Evolutionary conservation across 2,113 vertebrate genomes (phyloP).

Genomic region (Ophthalmolycus amberensis): DNA sequence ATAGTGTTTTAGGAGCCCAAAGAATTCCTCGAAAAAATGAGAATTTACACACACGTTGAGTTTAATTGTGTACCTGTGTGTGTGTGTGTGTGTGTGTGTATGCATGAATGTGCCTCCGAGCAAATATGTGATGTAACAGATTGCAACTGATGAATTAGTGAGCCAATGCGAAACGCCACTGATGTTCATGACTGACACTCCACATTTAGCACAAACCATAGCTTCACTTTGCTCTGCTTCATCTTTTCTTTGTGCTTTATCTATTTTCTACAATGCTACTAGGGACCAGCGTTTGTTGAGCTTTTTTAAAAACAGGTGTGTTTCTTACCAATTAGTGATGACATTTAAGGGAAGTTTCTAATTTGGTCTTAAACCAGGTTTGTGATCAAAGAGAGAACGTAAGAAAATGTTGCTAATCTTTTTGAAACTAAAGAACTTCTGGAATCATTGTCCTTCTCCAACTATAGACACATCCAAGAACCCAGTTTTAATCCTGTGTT

Average conservation of each 20-base stretch:
- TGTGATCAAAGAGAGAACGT: conserved; percentile 1
- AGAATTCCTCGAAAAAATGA: conserved; percentile 28
- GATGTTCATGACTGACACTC: conserved; percentile 32
- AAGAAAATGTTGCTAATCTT: neutral
- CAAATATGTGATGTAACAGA: conserved; percentile 71
- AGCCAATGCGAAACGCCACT: conserved; percentile 14
- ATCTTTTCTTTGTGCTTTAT: conserved; percentile 10
- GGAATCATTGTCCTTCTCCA: neutral
- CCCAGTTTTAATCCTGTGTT: neutral
- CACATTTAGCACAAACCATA: conserved; percentile 29
- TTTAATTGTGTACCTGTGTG: conserved; percentile 10
- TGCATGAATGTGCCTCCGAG: conserved; percentile 26
- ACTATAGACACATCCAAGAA: neutral
- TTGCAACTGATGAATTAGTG: conserved; percentile 59
- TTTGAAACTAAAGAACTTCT: neutral
- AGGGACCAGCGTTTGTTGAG: neutral
- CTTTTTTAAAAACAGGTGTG: conserved; percentile 3
- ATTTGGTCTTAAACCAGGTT: conserved; percentile 17
- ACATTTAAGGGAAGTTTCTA: conserved; percentile 16
- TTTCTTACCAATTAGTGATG: conserved; percentile 5
- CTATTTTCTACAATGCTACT: neutral
- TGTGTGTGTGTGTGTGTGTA: conserved; percentile 22
- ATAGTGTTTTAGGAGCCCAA: neutral
- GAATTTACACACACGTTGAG: conserved; percentile 21
- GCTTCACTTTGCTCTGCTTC: conserved; percentile 20